Conservation (phyloP, 2,888 invertebrate genomes). For the Amphimallon solstitiale region DNA sequence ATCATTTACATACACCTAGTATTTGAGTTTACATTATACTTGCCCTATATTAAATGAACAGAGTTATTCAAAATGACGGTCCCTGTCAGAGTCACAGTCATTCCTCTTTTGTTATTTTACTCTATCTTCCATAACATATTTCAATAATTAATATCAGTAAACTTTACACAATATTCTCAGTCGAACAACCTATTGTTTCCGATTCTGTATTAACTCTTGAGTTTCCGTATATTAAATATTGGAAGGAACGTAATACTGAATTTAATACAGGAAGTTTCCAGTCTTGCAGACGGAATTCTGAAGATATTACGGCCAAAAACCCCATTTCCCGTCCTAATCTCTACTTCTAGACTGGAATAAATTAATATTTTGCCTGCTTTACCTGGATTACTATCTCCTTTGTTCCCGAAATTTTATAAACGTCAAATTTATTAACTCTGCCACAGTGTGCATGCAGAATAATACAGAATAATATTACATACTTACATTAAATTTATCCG, state of each 20-base stretch:
- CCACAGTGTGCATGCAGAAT: too few species aligned
- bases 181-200: not conserved
- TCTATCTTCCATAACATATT: too few species aligned
- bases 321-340: slow-evolving; percentile 17
- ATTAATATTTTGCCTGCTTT: not conserved
- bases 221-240: slow-evolving; percentile 8
- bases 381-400: not conserved
- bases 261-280: not conserved
- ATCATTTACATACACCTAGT: too few species aligned
- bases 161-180: not conserved
- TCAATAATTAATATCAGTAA: not conserved
- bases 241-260: not conserved
- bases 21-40: too few species aligned
- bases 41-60: too few species aligned
- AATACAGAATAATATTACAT: too few species aligned
- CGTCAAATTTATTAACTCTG: too few species aligned
- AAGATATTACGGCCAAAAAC: slow-evolving; percentile 7
- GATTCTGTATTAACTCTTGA: not conserved
- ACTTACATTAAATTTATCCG: too few species aligned
- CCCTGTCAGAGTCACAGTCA: too few species aligned
- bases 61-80: too few species aligned
- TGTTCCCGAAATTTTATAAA: too few species aligned
- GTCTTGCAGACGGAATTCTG: not conserved
- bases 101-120: too few species aligned
- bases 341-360: slow-evolving; percentile 4